Evolutionary conservation across 2,888 invertebrate species (phyloP), one percentile per base, ranked within the genome.

Genomic region (Nomada fabriciana): DNA sequence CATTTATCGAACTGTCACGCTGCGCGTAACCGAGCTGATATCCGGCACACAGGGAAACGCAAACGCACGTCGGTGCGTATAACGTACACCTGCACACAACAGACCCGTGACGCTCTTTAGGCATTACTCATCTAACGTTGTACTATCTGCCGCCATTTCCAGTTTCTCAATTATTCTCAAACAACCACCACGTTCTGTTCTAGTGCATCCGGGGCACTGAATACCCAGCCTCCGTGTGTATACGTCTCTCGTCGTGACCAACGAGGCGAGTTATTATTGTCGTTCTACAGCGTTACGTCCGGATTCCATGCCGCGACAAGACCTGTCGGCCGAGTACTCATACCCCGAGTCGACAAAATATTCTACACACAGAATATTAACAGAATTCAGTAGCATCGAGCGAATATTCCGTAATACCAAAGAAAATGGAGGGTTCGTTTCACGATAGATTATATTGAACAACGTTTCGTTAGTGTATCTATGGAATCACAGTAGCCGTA

Each of bases 111-210:
- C 57, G 42, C 77, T 83, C 83, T 88, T 88, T 86, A 78, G 72
- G 80, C 78, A 83, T 88, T 82, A 82, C 81, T 87, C 88, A 63
- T 77, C 77, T 82, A 86, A 76, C 82, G 68, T 70, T 64, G 76
- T 69, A 53, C 74, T 83, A 86, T 85, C 86, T 72, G 52, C 71
- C 59, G 65, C 60, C 36, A 72, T 77, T 53, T 69, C 77, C 80
- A 78, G 85, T 83, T 90, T 89, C 89, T 88, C 89, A 90, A 91
- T 91, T 91, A 91, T 91, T 90, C 90, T 89, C 89, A 89, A 90
- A 90, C 91, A 90, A 90, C 88, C 85, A 76, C 76, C 86, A 70
- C 86, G 86, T 88, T 85, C 86, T 86, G 88, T 90, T 89, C 88
- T 87, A 87, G 89, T 86, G 86, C 88, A 90, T 80, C 67, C 77